Conservation (phyloP, 2,113 vertebrate genomes). For the Leucoraja erinaceus region DNA sequence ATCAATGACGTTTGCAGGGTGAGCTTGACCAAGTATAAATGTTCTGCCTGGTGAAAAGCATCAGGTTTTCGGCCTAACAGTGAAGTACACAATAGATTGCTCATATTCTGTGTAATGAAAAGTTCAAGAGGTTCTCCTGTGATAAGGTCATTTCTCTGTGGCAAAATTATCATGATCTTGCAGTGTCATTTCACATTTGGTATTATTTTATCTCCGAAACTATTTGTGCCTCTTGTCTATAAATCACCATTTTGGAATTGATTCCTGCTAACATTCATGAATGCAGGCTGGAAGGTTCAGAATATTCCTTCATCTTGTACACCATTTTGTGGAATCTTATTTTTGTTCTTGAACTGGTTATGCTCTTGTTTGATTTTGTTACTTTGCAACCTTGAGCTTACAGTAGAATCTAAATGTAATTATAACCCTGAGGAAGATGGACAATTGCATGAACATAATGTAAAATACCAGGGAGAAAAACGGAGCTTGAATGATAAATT, state of each 20-base stretch:
- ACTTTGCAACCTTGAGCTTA: background rate
- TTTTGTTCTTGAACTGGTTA: background rate
- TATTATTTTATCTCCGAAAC: background rate
- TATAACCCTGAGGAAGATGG: background rate
- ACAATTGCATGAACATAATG: background rate
- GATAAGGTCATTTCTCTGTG: background rate
- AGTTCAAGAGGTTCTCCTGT: background rate
- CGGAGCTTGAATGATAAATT: background rate
- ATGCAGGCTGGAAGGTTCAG: background rate
- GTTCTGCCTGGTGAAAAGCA: background rate
- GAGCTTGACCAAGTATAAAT: background rate
- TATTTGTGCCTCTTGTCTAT: background rate
- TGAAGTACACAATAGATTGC: background rate
- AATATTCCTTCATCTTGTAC: background rate
- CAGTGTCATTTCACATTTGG: background rate
- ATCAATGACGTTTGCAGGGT: background rate
- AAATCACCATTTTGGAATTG: background rate
- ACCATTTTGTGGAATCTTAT: background rate
- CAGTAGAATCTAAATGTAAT: background rate
- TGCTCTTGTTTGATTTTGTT: background rate
- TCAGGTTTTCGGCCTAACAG: background rate
- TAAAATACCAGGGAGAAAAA: background rate
- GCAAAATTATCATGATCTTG: background rate
- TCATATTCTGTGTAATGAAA: background rate
- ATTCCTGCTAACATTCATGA: background rate